Conservation (phyloP, 1,140 invertebrate genomes). For the Sinonovacula constricta region DNA sequence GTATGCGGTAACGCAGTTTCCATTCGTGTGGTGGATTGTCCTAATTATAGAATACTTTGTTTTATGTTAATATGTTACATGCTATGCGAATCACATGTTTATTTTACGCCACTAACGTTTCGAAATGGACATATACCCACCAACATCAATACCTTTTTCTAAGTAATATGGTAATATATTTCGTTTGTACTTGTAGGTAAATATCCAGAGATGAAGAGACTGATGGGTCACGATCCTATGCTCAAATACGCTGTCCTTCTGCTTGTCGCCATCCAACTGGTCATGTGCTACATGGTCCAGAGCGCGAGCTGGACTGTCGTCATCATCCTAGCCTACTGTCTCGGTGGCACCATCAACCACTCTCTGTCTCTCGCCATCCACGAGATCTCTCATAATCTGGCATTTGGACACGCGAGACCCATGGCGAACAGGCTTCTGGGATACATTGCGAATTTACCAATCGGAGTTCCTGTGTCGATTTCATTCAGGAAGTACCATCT, state of each 20-base stretch:
- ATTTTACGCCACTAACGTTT: no score
- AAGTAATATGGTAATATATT: conserved; percentile 1
- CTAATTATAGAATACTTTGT: no score
- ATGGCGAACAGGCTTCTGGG: conserved; percentile 92
- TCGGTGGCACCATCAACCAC: conserved; percentile 99
- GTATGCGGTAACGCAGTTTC: no score
- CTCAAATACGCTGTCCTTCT: conserved; percentile 94
- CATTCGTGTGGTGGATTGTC: no score
- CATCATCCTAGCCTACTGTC: conserved; percentile 89
- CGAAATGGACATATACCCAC: no score
- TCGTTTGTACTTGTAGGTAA: conserved; percentile 85
- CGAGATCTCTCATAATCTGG: conserved; percentile 98
- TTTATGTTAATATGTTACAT: no score
- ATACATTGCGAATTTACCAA: conserved; percentile 97
- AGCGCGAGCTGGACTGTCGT: conserved; percentile 79
- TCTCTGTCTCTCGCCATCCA: conserved; percentile 97
- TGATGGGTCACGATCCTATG: conserved; percentile 94
- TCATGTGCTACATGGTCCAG: conserved; percentile 89
- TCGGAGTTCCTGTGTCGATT: conserved; percentile 96
- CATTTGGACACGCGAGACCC: conserved; percentile 94
- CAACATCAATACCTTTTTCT: not conserved
- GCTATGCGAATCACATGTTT: no score
- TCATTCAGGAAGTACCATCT: conserved; percentile 99
- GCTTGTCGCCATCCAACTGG: conserved; percentile 91
- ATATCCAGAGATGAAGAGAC: conserved; percentile 96